Evolutionary conservation across 2,113 vertebrate species (phyloP).

Genomic region (Petromus typicus): DNA sequence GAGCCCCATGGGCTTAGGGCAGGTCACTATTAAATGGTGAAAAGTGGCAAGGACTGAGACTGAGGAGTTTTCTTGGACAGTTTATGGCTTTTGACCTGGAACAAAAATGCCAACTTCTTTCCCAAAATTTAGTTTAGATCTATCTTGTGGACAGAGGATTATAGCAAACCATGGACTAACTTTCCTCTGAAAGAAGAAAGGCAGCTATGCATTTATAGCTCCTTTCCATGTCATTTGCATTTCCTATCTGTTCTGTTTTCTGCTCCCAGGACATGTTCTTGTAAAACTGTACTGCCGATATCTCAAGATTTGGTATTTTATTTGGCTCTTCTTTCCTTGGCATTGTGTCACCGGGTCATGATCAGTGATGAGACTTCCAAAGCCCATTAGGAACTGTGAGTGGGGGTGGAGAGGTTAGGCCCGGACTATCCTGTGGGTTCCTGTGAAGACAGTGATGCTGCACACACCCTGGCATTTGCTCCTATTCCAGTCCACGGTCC

Average conservation of each 20-base stretch:
- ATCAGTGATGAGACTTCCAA: neutral
- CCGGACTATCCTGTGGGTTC: neutral
- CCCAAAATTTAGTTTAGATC: conserved; percentile 6
- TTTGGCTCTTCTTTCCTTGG: neutral
- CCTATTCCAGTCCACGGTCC: neutral
- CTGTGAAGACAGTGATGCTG: neutral
- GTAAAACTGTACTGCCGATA: neutral
- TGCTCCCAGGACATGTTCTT: conserved; percentile 18
- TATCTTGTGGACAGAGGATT: conserved; percentile 38
- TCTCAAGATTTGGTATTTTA: conserved; percentile 26
- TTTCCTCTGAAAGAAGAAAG: conserved; percentile 8
- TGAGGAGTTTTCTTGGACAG: neutral
- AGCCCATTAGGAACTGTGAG: no score
- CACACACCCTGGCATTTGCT: neutral
- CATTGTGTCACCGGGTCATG: neutral
- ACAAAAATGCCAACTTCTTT: conserved; percentile 55
- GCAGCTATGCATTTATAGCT: neutral
- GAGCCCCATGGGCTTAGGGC: conserved; percentile 25
- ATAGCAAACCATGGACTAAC: neutral
- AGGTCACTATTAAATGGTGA: neutral
- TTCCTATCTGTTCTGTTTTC: neutral
- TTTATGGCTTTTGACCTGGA: conserved; percentile 60
- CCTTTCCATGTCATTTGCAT: conserved; percentile 58
- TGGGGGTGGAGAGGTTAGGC: neutral
- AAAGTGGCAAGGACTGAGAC: conserved; percentile 40